These are phyloP conservation scores for Apus apus DNA, from an alignment of 2,113 vertebrate species.

Conservation along the genomic window DNA sequence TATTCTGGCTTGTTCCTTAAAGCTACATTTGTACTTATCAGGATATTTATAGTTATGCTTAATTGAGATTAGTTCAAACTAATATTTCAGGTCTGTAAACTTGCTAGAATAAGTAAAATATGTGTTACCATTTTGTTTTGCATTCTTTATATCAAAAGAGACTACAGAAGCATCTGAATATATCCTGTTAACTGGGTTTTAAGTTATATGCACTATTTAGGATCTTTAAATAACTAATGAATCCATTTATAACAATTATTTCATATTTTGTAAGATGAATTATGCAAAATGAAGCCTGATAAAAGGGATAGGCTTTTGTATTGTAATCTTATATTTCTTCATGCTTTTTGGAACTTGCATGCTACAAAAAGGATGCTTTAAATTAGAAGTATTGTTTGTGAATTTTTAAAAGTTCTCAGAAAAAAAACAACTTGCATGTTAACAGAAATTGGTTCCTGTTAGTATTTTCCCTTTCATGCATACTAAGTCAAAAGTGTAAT, in stretches of 20 bases:
- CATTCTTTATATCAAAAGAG: neutral
- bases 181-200: neutral
- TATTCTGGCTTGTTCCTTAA: neutral
- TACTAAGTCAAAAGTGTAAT: slow-evolving; percentile 2
- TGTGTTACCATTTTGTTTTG: neutral
- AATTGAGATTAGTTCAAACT: neutral
- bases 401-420: neutral
- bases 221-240: slow-evolving; percentile 9
- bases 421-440: neutral
- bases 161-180: neutral
- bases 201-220: neutral
- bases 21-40: neutral
- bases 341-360: neutral
- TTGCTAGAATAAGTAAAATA: neutral
- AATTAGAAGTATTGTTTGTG: neutral
- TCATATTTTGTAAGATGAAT: neutral
- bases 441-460: slow-evolving; percentile 1
- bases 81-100: neutral
- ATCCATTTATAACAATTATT: neutral
- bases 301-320: neutral
- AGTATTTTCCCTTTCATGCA: slow-evolving; percentile 1
- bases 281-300: neutral
- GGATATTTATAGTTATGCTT: neutral
- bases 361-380: neutral
- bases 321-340: slow-evolving; percentile 1